A percentile compares a stretch with the other conserved stretches of the same genome.
phyloP scores from a whole-genome alignment of 2,113 vertebrate species.

The Glaucidium brasilianum region DNA sequence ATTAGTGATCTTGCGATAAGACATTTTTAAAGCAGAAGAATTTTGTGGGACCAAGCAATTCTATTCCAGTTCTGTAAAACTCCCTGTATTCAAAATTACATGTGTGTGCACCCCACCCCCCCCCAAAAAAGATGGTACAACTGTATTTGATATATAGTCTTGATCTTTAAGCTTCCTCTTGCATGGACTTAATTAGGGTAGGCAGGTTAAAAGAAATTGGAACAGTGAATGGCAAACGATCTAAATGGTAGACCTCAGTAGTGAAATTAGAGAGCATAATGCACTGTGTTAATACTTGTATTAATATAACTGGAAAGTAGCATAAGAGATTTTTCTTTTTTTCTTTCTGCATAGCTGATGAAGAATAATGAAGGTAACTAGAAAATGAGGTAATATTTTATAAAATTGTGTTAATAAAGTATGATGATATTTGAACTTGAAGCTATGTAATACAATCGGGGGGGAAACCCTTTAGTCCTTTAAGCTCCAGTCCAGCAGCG shows the following conservation, averaged over 20 bases:
- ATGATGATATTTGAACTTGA: conserved; percentile 69
- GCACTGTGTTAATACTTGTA: conserved; percentile 68
- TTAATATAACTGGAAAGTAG: conserved; percentile 74
- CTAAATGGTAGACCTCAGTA: conserved; percentile 60
- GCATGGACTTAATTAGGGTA: conserved; percentile 54
- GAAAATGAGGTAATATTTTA: conserved; percentile 63
- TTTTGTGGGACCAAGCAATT: conserved; percentile 74
- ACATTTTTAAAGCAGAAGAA: conserved; percentile 46
- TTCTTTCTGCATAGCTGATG: conserved; percentile 67
- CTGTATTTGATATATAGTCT: conserved; percentile 16
- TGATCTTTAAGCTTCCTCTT: conserved; percentile 50
- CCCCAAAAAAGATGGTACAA: neutral
- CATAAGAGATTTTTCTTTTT: conserved; percentile 58
- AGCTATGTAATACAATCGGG: conserved; percentile 58
- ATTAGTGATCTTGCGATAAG: neutral
- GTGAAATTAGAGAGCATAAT: conserved; percentile 63
- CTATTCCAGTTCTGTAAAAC: conserved; percentile 64
- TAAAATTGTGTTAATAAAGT: conserved; percentile 55
- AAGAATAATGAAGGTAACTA: conserved; percentile 71
- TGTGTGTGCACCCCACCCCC: neutral
- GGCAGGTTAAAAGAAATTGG: conserved; percentile 43
- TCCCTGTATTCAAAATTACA: conserved; percentile 1
- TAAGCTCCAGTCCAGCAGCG: neutral
- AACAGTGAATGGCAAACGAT: conserved; percentile 51
- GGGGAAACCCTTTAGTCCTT: conserved; percentile 20